Evolutionary conservation across 2,888 invertebrate genomes (phyloP).

Genomic region (Yponomeuta cagnagella): DNA sequence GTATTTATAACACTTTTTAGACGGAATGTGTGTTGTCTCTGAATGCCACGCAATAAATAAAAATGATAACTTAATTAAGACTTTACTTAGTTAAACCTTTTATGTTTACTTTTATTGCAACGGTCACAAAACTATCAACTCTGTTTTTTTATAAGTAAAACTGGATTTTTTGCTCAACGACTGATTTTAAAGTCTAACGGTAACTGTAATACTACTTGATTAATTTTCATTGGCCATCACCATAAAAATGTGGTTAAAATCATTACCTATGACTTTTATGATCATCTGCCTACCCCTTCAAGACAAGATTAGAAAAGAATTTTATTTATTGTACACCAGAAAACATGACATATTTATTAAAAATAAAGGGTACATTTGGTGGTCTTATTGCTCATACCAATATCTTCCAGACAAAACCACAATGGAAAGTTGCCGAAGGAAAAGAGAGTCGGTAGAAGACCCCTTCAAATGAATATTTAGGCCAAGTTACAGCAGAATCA

Average conservation of each 20-base stretch:
- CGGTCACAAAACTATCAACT: background rate
- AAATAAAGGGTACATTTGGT: too few relatives aligned
- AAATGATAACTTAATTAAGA: background rate
- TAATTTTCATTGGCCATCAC: background rate
- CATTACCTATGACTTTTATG: background rate
- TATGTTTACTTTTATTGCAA: background rate
- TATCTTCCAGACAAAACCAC: too few relatives aligned
- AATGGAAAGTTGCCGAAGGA: too few relatives aligned
- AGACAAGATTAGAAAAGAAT: too few relatives aligned
- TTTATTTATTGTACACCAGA: too few relatives aligned
- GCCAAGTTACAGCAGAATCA: background rate
- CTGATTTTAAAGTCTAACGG: background rate
- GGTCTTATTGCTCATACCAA: too few relatives aligned
- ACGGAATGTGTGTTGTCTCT: background rate
- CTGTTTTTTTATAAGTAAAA: background rate
- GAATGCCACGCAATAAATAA: slow-evolving; percentile 1
- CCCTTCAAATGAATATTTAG: slow-evolving; percentile 18
- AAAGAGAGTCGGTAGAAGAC: background rate
- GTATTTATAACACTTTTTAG: slow-evolving; percentile 10
- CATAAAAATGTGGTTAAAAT: too few relatives aligned
- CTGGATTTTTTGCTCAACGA: background rate
- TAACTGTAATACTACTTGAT: background rate
- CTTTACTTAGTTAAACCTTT: background rate
- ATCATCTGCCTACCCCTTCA: too few relatives aligned
- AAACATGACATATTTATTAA: too few relatives aligned